Evolutionary conservation across 1,140 invertebrate genomes (phyloP).

Genomic region (Thrips palmi): DNA sequence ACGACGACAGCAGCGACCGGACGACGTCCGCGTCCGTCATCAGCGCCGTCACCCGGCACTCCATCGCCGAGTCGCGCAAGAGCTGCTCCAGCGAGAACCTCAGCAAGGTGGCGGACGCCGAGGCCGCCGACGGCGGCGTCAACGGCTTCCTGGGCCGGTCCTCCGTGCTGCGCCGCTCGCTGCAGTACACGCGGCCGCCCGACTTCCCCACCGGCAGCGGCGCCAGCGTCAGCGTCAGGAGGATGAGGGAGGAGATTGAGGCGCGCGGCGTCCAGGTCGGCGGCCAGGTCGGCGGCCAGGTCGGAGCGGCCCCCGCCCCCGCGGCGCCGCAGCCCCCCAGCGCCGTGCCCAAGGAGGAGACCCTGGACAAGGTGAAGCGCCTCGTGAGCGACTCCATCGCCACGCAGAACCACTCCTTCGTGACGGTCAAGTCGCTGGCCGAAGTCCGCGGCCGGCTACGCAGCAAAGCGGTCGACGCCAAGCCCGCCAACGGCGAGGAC

Average conservation of each 20-base stretch:
- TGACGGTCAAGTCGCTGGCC: conserved; percentile 35
- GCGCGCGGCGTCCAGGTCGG: no score
- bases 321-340: neutral
- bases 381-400: neutral
- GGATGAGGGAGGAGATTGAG: conserved; percentile 1
- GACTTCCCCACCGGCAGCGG: no score
- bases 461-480: conserved; percentile 24
- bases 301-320: no score
- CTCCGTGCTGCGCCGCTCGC: no score
- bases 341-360: neutral
- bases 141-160: no score
- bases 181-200: no score
- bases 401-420: conserved; percentile 24
- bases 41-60: no score
- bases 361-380: neutral
- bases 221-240: neutral
- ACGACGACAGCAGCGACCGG: neutral
- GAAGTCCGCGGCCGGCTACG: conserved; percentile 32
- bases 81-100: no score
- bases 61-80: no score
- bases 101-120: no score
- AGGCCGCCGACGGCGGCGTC: no score
- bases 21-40: neutral
- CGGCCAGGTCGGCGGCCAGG: no score
- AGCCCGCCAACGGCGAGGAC: conserved; percentile 8